Conservation (phyloP, 37 sponge, comb jelly and placozoan species). For the Ephydatia muelleri region DNA sequence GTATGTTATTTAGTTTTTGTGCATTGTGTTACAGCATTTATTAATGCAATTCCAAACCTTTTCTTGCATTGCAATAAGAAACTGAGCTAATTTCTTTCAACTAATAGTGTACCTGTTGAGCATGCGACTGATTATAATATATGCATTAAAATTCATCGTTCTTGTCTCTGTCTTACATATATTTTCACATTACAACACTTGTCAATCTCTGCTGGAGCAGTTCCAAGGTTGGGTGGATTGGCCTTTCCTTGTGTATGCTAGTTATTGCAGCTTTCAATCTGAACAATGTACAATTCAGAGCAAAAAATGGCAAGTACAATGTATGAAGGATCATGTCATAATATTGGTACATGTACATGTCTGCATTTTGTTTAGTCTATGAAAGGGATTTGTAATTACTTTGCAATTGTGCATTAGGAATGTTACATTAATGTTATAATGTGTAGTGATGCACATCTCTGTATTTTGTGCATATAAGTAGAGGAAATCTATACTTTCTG, state of each 20-base stretch:
- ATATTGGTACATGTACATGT: too few relatives aligned
- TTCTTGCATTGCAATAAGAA: background rate
- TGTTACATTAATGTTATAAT: too few relatives aligned
- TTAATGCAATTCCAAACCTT: too few relatives aligned
- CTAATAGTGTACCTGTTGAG: too few relatives aligned
- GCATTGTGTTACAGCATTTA: background rate
- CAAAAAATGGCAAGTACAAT: background rate
- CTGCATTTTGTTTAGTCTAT: too few relatives aligned
- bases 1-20: background rate
- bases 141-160: background rate
- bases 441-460: too few relatives aligned
- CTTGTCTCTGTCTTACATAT: background rate
- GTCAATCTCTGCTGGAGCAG: background rate
- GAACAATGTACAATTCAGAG: background rate
- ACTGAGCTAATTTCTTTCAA: background rate
- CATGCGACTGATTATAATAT: background rate
- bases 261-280: background rate
- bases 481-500: too few relatives aligned
- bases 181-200: background rate
- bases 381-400: too few relatives aligned
- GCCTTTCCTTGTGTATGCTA: background rate
- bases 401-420: too few relatives aligned
- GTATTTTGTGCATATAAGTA: too few relatives aligned
- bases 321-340: background rate
- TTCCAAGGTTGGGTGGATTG: background rate